Evolutionary conservation across 2,888 invertebrate species (phyloP).

Genomic region (Fragum sueziense): DNA sequence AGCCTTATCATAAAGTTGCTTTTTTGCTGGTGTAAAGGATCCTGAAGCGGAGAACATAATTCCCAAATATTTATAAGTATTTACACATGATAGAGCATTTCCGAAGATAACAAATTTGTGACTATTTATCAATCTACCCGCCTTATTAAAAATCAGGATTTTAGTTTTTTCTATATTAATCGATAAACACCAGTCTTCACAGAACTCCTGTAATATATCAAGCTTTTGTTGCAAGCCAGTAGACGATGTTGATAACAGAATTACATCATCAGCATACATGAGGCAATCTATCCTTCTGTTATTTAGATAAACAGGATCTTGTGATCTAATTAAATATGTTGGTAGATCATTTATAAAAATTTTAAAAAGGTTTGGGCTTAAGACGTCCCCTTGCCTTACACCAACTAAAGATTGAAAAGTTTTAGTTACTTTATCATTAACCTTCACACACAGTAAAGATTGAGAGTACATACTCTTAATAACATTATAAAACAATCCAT

Average conservation of each 20-base stretch:
- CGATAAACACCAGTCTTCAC: neutral
- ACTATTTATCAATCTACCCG: neutral
- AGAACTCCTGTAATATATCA: neutral
- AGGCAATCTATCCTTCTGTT: neutral
- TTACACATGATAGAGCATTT: neutral
- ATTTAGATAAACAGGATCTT: neutral
- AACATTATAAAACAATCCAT: neutral
- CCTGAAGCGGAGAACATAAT: neutral
- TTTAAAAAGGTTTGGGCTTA: conserved; percentile 20
- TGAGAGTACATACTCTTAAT: neutral
- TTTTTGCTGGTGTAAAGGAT: neutral
- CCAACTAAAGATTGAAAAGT: conserved; percentile 5
- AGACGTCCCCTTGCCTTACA: conserved; percentile 17
- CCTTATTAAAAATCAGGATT: neutral
- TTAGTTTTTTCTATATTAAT: neutral
- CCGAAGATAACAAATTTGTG: neutral
- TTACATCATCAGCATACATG: conserved; percentile 21
- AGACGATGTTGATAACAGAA: neutral
- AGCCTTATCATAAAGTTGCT: neutral
- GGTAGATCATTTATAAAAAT: conserved; percentile 7
- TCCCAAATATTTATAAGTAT: neutral
- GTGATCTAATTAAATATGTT: neutral
- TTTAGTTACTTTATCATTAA: neutral
- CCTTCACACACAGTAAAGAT: neutral
- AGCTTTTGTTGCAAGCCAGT: conserved; percentile 2